phyloP scores from a whole-genome alignment of 2,797 vertebrate genomes.

The Falco columbarius region DNA sequence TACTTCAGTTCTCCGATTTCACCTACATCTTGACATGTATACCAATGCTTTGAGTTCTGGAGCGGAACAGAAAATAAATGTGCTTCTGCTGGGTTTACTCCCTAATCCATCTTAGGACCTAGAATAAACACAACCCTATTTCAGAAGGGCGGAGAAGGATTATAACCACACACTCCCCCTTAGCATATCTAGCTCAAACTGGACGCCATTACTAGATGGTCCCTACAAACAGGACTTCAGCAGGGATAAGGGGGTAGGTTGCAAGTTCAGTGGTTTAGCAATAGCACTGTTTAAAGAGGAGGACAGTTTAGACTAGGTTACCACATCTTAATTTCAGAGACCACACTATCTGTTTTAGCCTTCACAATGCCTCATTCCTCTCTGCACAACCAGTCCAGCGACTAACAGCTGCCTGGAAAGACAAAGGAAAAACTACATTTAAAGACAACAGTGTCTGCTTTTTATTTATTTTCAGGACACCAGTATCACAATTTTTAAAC shows the following conservation, averaged over 20 bases:
- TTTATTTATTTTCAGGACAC: conserved; percentile 13
- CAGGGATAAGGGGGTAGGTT: not conserved
- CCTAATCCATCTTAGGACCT: not conserved
- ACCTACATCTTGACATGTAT: not conserved
- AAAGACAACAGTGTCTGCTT: not conserved
- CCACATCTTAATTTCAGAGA: not conserved
- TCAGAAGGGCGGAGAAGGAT: not conserved
- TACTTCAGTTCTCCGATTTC: not conserved
- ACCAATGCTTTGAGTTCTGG: not conserved
- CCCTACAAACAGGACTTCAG: not conserved
- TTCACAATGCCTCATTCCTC: not conserved
- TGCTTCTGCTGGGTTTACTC: not conserved
- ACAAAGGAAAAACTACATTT: not conserved
- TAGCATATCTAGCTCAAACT: not conserved
- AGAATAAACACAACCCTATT: not conserved
- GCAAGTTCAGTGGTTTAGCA: not conserved
- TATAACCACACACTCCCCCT: not conserved
- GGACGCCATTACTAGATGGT: not conserved
- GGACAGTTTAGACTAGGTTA: not conserved
- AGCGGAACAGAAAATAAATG: not conserved
- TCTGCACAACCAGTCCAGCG: not conserved
- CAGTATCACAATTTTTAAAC: not conserved
- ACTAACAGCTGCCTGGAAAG: not conserved
- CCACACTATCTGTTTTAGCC: not conserved
- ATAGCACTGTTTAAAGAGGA: not conserved